Percentiles rank a stretch among this genome's conserved stretches.
These are phyloP conservation scores for Peromyscus attwateri DNA, from an alignment of 2,797 vertebrate genomes.

Conservation along the genomic window DNA sequence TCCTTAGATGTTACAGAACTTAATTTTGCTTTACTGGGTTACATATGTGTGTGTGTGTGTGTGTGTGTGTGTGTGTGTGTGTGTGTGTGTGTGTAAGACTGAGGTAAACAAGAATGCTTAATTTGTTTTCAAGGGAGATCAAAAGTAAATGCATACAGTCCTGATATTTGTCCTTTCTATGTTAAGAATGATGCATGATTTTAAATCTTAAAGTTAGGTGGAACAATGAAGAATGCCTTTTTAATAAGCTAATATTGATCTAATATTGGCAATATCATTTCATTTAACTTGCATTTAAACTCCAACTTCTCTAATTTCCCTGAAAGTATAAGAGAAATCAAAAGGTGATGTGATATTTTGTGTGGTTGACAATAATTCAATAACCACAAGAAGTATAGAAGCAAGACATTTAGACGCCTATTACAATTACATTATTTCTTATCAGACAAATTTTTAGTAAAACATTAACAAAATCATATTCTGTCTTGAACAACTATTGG, in stretches of 20 bases:
- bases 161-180: background rate
- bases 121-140: background rate
- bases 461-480: background rate
- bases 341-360: background rate
- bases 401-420: background rate
- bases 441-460: background rate
- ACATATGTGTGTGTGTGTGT: background rate
- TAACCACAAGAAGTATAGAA: background rate
- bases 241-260: background rate
- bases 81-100: background rate
- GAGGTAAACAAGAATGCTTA: background rate
- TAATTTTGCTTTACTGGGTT: slow-evolving; percentile 14
- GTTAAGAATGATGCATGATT: background rate
- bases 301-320: background rate
- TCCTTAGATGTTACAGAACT: background rate
- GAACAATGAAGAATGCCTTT: background rate
- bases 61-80: background rate
- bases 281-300: background rate
- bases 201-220: background rate
- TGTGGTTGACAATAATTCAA: background rate
- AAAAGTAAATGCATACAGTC: background rate
- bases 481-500: background rate
- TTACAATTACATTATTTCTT: background rate
- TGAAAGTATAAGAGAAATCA: background rate
- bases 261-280: slow-evolving; percentile 2